Evolutionary conservation across 2,797 vertebrate species (phyloP), one percentile per base, ranked within the genome.

Genomic region (Anguilla marmorata): DNA sequence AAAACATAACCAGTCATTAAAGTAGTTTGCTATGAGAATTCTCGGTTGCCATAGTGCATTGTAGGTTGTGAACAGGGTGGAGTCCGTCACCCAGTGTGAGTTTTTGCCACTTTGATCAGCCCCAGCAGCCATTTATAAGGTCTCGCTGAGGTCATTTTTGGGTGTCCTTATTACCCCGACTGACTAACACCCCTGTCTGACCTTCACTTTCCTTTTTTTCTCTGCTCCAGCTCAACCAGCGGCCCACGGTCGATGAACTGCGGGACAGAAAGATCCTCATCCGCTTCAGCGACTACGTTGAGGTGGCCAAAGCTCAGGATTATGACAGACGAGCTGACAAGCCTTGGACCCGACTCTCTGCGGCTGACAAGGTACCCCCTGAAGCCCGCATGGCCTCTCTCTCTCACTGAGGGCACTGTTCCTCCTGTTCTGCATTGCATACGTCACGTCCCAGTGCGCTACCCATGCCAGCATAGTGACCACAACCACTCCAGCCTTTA

Each of bases 221-320:
- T 58, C 85, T 95, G 94, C 94, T 96, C 27, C 91, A 99, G 98
- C 96, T 99, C 86, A 99, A 98, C 94, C 98, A 99, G 95, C 96
- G 98, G 90, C 98, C 98, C 14, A 99, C 98, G 0, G 98, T 99
- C 58, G 98, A 99, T 76, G 98, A 99, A 93, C 94, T 99, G 90
- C 95, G 98, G 87, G 98, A 99, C 95, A 96, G 98, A 90, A 99
- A 99, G 95, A 99, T 99, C 91, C 96, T 99, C 91, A 99, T 99
- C 89, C 97, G 98, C 87, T 99, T 99, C 95, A 99, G 98, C 19
- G 98, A 99, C 91, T 99, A 99, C 0, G 98, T 99, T 93, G 98
- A 99, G 94, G 98, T 99, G 95, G 98, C 98, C 80, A 99, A 98
- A 96, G 98, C 98, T 93, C 98, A 99, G 96, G 98, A 99, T 95